Evolutionary conservation across 2,113 vertebrate genomes (phyloP).

Genomic region (Galemys pyrenaicus): DNA sequence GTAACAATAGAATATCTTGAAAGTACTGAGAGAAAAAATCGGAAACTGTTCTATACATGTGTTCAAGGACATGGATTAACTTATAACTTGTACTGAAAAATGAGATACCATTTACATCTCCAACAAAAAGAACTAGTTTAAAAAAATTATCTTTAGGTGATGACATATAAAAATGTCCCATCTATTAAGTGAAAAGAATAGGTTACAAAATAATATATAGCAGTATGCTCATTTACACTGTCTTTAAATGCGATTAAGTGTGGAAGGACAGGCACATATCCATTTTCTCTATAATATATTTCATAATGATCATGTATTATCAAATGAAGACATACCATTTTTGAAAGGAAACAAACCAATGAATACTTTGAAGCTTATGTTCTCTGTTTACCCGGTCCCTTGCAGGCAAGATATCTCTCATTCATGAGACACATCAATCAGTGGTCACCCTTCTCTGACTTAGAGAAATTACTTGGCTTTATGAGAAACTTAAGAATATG

Average conservation of each 20-base stretch:
- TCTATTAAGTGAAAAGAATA: background rate
- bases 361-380: background rate
- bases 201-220: background rate
- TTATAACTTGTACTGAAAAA: background rate
- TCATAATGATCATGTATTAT: background rate
- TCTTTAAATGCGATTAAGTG: constrained; percentile 22
- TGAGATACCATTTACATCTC: background rate
- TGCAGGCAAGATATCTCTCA: background rate
- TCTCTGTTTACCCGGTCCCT: background rate
- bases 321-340: background rate
- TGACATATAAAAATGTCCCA: background rate
- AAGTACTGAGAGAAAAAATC: background rate
- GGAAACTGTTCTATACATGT: background rate
- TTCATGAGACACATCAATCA: background rate
- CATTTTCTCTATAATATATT: background rate
- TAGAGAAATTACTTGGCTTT: background rate
- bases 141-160: background rate
- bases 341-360: background rate
- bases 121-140: background rate
- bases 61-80: background rate
- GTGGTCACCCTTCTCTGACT: background rate
- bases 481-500: constrained; percentile 28
- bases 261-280: background rate
- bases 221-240: background rate
- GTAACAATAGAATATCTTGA: background rate